Evolutionary conservation across 2,888 invertebrate species (phyloP).

Genomic region (Drosophila maculinotata): DNA sequence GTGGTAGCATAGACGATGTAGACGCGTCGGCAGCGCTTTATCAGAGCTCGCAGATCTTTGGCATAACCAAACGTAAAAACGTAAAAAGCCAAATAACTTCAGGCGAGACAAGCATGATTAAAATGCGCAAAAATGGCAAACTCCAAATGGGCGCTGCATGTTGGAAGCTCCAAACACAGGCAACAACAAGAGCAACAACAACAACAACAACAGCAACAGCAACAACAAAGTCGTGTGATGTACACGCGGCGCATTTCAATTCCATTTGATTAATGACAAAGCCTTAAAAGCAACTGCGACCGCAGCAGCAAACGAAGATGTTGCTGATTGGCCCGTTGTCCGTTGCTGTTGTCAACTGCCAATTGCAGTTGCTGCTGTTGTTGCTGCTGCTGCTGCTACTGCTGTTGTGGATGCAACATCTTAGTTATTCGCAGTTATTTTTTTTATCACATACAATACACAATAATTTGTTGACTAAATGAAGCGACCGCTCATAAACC

Average conservation of each 20-base stretch:
- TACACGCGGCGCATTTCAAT: conserved; percentile 81
- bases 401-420: conserved; percentile 46
- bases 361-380: conserved; percentile 39
- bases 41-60: conserved; percentile 68
- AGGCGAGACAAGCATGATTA: conserved; percentile 79
- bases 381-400: conserved; percentile 35
- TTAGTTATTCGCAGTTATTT: conserved; percentile 38
- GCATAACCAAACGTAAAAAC: conserved; percentile 63
- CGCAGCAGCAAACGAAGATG: conserved; percentile 66
- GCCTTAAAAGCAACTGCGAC: conserved; percentile 74
- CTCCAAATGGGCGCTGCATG: conserved; percentile 79
- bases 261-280: conserved; percentile 80
- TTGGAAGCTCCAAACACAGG: conserved; percentile 58
- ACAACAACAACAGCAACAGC: conserved; percentile 48
- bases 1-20: conserved; percentile 34
- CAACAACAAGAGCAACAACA: conserved; percentile 34
- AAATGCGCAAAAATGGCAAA: conserved; percentile 79
- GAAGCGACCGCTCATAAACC: conserved; percentile 38
- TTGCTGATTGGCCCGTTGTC: conserved; percentile 74
- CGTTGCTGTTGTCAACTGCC: conserved; percentile 51
- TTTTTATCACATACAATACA: conserved; percentile 54
- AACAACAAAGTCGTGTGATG: conserved; percentile 65
- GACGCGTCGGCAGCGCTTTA: conserved; percentile 58
- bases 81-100: conserved; percentile 74
- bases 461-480: conserved; percentile 53